Base-by-base conservation (phyloP, 1,140 invertebrate species). In the Macrocentrus cingulum region DNA sequence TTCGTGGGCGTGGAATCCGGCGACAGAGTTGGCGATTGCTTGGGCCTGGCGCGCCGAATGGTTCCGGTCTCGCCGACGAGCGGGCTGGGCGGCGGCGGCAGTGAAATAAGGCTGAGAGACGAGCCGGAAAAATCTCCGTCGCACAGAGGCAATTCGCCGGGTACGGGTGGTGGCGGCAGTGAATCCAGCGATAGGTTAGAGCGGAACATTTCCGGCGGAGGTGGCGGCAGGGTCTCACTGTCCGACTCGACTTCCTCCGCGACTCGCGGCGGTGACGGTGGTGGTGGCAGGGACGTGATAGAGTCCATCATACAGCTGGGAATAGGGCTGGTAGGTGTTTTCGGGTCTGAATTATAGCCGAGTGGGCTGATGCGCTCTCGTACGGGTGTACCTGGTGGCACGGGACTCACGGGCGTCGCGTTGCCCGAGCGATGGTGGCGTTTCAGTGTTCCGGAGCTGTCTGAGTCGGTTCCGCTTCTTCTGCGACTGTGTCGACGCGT, bases 171-270 rank as follows among this genome's bases (percentile, higher is more conserved):
- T 9, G 89, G 88, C 1, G 89, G 90, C 46, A 91, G 67, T 7
- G 87, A 88, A 50, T 91, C 87, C 34, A 91, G 70, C 13, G 88
- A 89, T 1, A 89, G 75, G n/a, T 86, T 90, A 0, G 87, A 89
- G 29, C 86, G 84, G 69, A 88, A 89, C 82, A 90, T 85, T 56
- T 77, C 80, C 0, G 85, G 84, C 0, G 86, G 86, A 13, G 83
- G 86, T 0, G 86, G 86, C 0, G 84, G 82, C 2, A 86, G 77
- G 1, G 79, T 75, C 59, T 70, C 78, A n/a, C 56, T 68, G 34
- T 76, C 74, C 1, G 66, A 74, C 37, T 74, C 71, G 5, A 64
- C 36, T 49, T 78, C 74, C 34, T 74, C 75, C 1, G 56, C 42
- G 15, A 77, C 68, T 60, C 81, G 75, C 1, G 82, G 80, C 8